Percentiles rank a stretch among this genome's conserved stretches.
These are phyloP conservation scores for Cotesia vestalis DNA, from an alignment of 1,140 invertebrate species.

Conservation along the genomic window DNA sequence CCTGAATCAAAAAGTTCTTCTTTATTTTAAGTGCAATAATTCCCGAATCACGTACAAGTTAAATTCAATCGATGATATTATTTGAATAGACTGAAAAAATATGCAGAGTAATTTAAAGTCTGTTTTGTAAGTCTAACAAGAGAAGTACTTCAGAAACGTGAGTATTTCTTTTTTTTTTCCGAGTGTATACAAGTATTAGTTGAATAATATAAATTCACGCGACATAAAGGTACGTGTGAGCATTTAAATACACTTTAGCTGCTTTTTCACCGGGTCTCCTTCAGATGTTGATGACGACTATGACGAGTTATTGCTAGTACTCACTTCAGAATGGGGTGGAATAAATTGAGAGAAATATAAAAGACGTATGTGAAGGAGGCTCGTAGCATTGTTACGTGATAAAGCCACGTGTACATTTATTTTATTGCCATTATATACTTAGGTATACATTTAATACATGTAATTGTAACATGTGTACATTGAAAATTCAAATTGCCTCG, in stretches of 20 bases:
- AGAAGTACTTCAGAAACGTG: too few species aligned
- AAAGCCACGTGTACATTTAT: conserved; percentile 3
- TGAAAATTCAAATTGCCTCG: background rate
- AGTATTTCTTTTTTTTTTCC: too few species aligned
- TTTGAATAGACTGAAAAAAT: too few species aligned
- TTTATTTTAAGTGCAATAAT: too few species aligned
- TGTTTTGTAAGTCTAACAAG: too few species aligned
- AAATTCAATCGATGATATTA: too few species aligned
- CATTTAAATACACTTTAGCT: conserved; percentile 20
- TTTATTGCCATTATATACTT: background rate
- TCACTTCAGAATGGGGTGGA: conserved; percentile 8
- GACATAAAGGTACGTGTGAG: background rate
- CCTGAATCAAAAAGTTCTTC: too few species aligned
- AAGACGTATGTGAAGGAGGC: conserved; percentile 24
- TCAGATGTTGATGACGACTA: background rate
- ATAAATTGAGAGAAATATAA: conserved; percentile 26
- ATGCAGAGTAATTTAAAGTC: too few species aligned
- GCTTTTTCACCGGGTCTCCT: background rate
- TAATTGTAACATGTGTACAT: too few species aligned
- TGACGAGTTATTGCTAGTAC: conserved; percentile 1
- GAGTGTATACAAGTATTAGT: too few species aligned
- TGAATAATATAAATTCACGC: too few species aligned
- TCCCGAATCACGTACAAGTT: too few species aligned
- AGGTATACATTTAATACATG: background rate
- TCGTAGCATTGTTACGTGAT: conserved; percentile 9